Evolutionary conservation across 1,140 invertebrate genomes (phyloP), one percentile per base, ranked within the genome.

Genomic region (Sarcophaga bullata): DNA sequence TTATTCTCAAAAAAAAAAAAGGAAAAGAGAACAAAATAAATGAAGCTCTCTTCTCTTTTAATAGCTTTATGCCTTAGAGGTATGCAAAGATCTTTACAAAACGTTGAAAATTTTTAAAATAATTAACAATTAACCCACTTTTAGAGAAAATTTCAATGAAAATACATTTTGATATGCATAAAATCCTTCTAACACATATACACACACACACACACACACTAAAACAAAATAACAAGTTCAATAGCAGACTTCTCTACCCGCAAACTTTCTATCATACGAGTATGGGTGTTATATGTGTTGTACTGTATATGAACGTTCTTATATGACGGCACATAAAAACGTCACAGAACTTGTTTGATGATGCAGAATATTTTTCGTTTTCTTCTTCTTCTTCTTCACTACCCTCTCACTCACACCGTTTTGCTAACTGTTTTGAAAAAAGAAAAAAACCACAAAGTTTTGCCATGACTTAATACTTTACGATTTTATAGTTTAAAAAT

Each of bases 391-490:
- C n/a, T n/a, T n/a, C n/a, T n/a, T n/a, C n/a, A n/a, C n/a, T n/a
- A n/a, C n/a, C n/a, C n/a, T n/a, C 25, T 1, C 54, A n/a, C 15
- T n/a, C n/a, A 58, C n/a, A 58, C 13, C 54, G n/a, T 58, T 52
- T 25, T 25, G 17, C 9, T 68, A 19, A 8, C n/a, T 68, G 3
- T 68, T 25, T 68, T 19, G 2, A 17, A 68, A 58, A n/a, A 68
- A 68, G 19, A 68, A 17, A 10, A 68, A 19, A 25, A 17, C n/a
- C 62, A 68, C 62, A 68, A 68, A 68, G n/a, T 68, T 68, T 68
- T 68, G 62, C 19, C 62, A 68, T 68, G 62, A 68, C 62, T 68
- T 19, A 19, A 68, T 68, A 19, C 17, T 68, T 19, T 68, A 68
- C 62, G 6, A 17, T 68, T 68, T 68, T 68, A 68, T 68, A 68